Percentiles rank a stretch among this genome's conserved stretches.
Evolutionary conservation across 2,113 vertebrate genomes (phyloP).

Genomic region (Protobothrops mucrosquamatus): DNA sequence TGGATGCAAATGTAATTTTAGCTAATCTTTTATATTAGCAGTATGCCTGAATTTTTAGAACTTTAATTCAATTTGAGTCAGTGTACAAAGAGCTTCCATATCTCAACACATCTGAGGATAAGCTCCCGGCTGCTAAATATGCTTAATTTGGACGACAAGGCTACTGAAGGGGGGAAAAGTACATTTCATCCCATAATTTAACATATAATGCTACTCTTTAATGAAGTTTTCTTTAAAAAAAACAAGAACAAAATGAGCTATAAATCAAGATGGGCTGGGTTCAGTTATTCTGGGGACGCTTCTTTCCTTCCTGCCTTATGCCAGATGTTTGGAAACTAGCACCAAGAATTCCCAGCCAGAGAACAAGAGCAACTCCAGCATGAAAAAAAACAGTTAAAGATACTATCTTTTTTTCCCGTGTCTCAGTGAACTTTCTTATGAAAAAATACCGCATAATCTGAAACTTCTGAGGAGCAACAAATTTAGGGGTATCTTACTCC

Average conservation of each 20-base stretch:
- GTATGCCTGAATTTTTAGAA: not conserved
- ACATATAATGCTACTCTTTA: not conserved
- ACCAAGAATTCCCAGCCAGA: not conserved
- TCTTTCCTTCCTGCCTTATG: not conserved
- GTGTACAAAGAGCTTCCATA: not conserved
- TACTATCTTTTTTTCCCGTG: slow-evolving; percentile 20
- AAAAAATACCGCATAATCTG: slow-evolving; percentile 42
- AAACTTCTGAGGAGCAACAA: slow-evolving; percentile 17
- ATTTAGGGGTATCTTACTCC: slow-evolving; percentile 1
- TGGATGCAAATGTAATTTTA: rapidly evolving
- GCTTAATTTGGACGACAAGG: slow-evolving; percentile 8
- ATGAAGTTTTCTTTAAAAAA: not conserved
- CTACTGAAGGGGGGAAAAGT: not conserved
- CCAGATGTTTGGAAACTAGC: not conserved
- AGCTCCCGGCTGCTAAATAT: not conserved
- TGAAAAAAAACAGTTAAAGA: slow-evolving; percentile 47
- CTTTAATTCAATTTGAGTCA: slow-evolving; percentile 16
- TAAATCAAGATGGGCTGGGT: not conserved
- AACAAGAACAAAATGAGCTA: not conserved
- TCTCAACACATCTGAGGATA: not conserved
- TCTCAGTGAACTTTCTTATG: slow-evolving; percentile 29
- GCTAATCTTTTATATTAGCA: not conserved
- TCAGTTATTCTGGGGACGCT: not conserved
- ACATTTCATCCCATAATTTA: not conserved
- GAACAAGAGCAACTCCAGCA: not conserved